A percentile compares a stretch with the other conserved stretches of the same genome.
These are phyloP conservation scores for Dicerorhinus sumatrensis DNA, from an alignment of 2,113 vertebrate genomes.

Conservation along the genomic window DNA sequence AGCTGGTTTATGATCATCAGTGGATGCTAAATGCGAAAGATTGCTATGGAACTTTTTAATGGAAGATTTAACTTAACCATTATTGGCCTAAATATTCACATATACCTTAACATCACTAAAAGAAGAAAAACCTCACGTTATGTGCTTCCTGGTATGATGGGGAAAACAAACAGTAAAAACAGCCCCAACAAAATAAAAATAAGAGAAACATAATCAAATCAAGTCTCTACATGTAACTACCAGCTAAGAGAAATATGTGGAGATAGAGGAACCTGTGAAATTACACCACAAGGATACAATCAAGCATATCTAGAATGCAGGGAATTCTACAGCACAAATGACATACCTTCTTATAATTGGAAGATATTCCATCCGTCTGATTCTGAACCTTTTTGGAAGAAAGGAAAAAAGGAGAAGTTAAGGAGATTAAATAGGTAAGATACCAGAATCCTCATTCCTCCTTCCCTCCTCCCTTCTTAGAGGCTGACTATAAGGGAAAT, in stretches of 20 bases:
- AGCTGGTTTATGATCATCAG: neutral
- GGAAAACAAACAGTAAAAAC: neutral
- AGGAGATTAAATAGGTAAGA: neutral
- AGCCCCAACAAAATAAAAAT: neutral
- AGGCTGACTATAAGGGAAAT: neutral
- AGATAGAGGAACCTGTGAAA: neutral
- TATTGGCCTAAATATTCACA: neutral
- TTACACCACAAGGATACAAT: neutral
- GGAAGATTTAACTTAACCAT: conserved; percentile 25
- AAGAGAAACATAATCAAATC: neutral
- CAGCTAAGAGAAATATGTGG: neutral
- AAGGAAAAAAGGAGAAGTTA: neutral
- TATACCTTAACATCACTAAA: neutral
- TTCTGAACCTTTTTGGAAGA: neutral
- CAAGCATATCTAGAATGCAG: neutral
- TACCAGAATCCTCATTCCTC: neutral
- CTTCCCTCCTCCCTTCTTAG: neutral
- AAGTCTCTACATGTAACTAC: neutral
- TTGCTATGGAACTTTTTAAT: neutral
- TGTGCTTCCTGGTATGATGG: neutral
- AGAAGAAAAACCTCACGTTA: neutral
- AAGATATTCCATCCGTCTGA: neutral
- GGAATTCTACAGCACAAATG: neutral
- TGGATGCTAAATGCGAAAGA: neutral
- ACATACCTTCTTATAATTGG: neutral